A percentile compares a stretch with the other conserved stretches of the same genome.
Evolutionary conservation across 2,797 vertebrate species (phyloP).

Genomic region (Phaenicophaeus curvirostris): DNA sequence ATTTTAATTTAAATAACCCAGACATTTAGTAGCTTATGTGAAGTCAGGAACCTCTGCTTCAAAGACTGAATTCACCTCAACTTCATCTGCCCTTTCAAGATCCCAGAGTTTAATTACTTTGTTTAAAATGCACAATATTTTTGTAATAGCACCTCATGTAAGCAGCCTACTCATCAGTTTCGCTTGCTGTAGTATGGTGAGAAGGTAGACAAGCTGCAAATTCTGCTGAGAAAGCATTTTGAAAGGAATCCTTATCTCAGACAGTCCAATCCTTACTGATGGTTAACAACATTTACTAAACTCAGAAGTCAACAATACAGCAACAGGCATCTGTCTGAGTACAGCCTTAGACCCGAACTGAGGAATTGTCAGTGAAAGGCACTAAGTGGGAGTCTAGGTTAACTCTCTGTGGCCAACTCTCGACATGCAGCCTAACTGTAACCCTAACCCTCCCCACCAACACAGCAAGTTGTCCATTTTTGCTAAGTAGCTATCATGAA

Average conservation of each 20-base stretch:
- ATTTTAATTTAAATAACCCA: neutral
- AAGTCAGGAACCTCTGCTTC: neutral
- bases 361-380: neutral
- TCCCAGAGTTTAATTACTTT: neutral
- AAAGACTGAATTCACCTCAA: neutral
- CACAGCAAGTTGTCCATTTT: too few relatives aligned
- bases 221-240: neutral
- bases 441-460: too few relatives aligned
- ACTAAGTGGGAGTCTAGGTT: neutral
- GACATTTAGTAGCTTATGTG: neutral
- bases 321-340: neutral
- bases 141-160: neutral
- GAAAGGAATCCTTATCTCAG: neutral
- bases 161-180: neutral
- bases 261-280: neutral
- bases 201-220: neutral
- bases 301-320: neutral
- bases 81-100: neutral
- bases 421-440: too few relatives aligned
- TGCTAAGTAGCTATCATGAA: neutral
- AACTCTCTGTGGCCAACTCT: too few relatives aligned
- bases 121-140: neutral
- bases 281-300: neutral
- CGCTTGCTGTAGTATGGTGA: neutral
- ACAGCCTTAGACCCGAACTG: neutral